Evolutionary conservation across 2,113 vertebrate species (phyloP).

Genomic region (Takifugu bimaculatus): DNA sequence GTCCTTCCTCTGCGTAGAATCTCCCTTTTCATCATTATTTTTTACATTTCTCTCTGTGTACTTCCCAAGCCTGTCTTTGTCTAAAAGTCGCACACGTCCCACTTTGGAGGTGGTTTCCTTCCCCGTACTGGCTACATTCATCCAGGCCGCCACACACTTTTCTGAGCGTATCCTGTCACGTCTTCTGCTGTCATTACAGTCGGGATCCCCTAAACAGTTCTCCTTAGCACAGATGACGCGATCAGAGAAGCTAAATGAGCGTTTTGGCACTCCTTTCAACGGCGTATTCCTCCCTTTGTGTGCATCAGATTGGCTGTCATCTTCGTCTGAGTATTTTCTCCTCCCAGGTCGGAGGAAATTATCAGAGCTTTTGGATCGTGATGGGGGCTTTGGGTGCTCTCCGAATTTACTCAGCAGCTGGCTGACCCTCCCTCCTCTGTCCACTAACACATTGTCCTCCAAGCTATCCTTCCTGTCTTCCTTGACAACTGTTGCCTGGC

Average conservation of each 20-base stretch:
- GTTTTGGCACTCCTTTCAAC: slow-evolving; percentile 54
- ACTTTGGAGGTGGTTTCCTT: slow-evolving; percentile 34
- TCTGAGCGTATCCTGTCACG: slow-evolving; percentile 49
- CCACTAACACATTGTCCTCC: slow-evolving; percentile 42
- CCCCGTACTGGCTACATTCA: slow-evolving; percentile 1
- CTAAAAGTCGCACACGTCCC: slow-evolving; percentile 18
- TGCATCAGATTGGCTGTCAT: slow-evolving; percentile 27
- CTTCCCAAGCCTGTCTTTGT: slow-evolving; percentile 29
- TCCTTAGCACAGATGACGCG: slow-evolving; percentile 48
- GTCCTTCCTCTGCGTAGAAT: too few species aligned
- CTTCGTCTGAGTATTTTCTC: slow-evolving; percentile 45
- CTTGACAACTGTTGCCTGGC: slow-evolving; percentile 48
- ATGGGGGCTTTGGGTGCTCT: slow-evolving; percentile 61
- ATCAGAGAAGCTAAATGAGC: slow-evolving; percentile 72
- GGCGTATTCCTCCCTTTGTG: slow-evolving; percentile 1
- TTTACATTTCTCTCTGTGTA: slow-evolving; percentile 11
- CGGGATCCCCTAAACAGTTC: slow-evolving; percentile 33
- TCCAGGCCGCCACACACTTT: slow-evolving; percentile 8
- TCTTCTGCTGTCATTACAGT: slow-evolving; percentile 20
- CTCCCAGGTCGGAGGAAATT: slow-evolving; percentile 54
- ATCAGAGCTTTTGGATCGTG: slow-evolving; percentile 77
- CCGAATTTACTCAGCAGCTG: slow-evolving; percentile 77
- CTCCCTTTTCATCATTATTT: slow-evolving; percentile 8
- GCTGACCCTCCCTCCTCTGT: slow-evolving; percentile 74
- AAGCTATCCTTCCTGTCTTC: slow-evolving; percentile 33